phyloP scores from a whole-genome alignment of 2,113 vertebrate species.

The Natator depressus region DNA sequence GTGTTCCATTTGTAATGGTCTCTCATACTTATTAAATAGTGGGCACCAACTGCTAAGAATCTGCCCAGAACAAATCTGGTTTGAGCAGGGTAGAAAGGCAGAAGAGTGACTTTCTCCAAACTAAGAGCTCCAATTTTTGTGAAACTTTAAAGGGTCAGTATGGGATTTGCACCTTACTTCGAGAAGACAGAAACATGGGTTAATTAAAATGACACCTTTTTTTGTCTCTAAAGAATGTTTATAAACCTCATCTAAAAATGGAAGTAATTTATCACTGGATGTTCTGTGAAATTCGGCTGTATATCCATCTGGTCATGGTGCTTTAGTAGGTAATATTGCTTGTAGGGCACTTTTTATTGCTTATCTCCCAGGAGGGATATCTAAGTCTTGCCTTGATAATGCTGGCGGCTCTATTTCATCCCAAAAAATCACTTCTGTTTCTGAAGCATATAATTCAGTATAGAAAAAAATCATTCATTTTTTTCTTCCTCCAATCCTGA shows the following conservation, averaged over 20 bases:
- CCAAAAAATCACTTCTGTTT: slow-evolving; percentile 31
- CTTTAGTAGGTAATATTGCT: slow-evolving; percentile 79
- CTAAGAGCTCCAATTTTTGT: slow-evolving; percentile 41
- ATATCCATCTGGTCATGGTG: slow-evolving; percentile 76
- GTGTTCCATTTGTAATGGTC: slow-evolving; percentile 45
- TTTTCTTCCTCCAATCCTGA: slow-evolving; percentile 16
- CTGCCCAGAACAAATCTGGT: slow-evolving; percentile 53
- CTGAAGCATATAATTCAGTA: slow-evolving; percentile 3
- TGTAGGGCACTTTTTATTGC: slow-evolving; percentile 77
- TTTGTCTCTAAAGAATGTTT: slow-evolving; percentile 73
- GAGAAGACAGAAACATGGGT: slow-evolving; percentile 33
- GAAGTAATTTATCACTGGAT: slow-evolving; percentile 78
- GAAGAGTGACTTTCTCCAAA: slow-evolving; percentile 46
- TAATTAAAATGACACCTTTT: slow-evolving; percentile 71
- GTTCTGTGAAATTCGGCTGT: slow-evolving; percentile 72
- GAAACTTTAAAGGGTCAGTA: slow-evolving; percentile 22
- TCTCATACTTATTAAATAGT: slow-evolving; percentile 43
- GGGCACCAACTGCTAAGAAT: slow-evolving; percentile 59
- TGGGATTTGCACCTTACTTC: slow-evolving; percentile 52
- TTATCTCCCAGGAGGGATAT: slow-evolving; percentile 76
- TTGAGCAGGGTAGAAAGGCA: slow-evolving; percentile 45
- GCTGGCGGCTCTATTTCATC: slow-evolving; percentile 53
- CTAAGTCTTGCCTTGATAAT: slow-evolving; percentile 68
- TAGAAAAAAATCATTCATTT: accelerated
- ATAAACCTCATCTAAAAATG: slow-evolving; percentile 77